Evolutionary conservation across 1,140 invertebrate species (phyloP).

Genomic region (Penaeus chinensis): DNA sequence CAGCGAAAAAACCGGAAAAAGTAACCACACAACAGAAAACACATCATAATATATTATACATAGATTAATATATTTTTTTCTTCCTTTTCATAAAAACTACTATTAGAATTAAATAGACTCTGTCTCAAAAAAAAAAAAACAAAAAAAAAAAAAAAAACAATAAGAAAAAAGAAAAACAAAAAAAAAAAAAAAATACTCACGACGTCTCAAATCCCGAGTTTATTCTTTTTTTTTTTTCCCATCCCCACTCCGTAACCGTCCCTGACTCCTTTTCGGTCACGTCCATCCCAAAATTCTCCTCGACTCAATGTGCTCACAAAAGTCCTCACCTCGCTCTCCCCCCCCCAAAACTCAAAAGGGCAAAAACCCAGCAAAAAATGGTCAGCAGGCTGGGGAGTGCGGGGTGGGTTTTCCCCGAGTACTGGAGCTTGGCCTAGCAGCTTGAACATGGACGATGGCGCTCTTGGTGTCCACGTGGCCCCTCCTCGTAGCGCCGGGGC

Average conservation of each 20-base stretch:
- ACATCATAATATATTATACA: neutral
- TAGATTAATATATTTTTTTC: no score
- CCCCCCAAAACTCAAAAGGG: conserved; percentile 80
- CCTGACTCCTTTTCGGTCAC: neutral
- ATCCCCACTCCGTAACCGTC: neutral
- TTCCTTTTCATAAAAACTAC: neutral
- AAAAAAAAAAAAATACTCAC: no score
- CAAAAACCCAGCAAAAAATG: conserved; percentile 90
- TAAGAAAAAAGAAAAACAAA: no score
- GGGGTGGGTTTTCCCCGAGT: conserved; percentile 94
- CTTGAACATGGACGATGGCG: conserved; percentile 93
- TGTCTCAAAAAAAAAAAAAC: no score
- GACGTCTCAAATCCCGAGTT: no score
- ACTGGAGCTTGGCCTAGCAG: conserved; percentile 89
- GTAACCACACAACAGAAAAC: no score
- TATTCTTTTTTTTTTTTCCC: no score
- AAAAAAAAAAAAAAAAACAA: no score
- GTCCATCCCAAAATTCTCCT: neutral
- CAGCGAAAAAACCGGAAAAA: no score
- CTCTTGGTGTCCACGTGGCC: conserved; percentile 96
- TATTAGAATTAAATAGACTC: no score
- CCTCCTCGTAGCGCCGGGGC: conserved; percentile 87
- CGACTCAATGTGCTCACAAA: neutral
- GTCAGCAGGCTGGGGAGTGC: conserved; percentile 88
- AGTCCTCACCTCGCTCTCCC: neutral